These are phyloP conservation scores for Mellivora capensis DNA, from an alignment of 2,113 vertebrate genomes.

Conservation along the genomic window DNA sequence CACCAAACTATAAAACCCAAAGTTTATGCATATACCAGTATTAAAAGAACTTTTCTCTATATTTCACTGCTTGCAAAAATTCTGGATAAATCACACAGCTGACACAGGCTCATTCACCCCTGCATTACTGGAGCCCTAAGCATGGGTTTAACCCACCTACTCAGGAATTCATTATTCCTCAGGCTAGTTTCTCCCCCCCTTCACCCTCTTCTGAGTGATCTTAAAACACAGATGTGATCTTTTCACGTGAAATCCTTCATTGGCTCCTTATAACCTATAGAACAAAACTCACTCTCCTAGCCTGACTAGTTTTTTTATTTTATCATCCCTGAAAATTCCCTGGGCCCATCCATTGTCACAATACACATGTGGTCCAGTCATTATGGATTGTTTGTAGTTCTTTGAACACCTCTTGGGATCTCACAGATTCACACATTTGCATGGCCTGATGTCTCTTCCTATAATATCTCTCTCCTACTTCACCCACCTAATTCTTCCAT, in stretches of 20 bases:
- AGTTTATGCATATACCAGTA: neutral
- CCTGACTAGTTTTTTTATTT: neutral
- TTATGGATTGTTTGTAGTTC: neutral
- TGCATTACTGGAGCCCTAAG: neutral
- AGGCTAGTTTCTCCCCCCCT: neutral
- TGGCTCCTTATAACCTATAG: neutral
- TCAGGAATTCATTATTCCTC: neutral
- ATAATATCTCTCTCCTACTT: neutral
- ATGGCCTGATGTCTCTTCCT: neutral
- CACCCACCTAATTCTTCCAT: neutral
- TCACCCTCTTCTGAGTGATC: neutral
- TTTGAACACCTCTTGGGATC: neutral
- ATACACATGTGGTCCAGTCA: neutral
- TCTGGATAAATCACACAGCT: neutral
- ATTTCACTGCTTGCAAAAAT: slow-evolving; percentile 2
- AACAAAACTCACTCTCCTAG: neutral
- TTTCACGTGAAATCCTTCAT: neutral
- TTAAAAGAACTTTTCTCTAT: neutral
- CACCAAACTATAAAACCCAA: neutral
- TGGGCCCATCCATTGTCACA: neutral
- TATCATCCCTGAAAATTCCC: neutral
- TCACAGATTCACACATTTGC: neutral
- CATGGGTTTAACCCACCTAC: neutral
- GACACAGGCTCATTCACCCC: neutral
- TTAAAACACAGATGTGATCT: neutral